Evolutionary conservation across 2,113 vertebrate genomes (phyloP).

Genomic region (Castor canadensis): DNA sequence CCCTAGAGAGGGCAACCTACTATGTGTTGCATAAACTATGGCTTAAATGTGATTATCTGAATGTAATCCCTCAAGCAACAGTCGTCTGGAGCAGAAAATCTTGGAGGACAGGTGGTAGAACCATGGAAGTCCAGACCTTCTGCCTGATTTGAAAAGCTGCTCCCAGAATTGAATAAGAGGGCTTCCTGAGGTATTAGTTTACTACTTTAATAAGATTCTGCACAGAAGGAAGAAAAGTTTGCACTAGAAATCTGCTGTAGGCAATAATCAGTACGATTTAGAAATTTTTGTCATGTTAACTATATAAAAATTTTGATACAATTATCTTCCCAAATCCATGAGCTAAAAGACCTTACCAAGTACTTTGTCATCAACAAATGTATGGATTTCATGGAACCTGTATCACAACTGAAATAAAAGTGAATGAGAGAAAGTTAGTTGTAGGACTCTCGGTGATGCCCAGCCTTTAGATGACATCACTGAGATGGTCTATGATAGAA

Average conservation of each 20-base stretch:
- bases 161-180: not conserved
- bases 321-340: not conserved
- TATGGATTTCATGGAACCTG: not conserved
- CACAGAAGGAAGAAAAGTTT: not conserved
- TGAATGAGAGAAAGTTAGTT: not conserved
- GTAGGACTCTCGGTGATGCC: not conserved
- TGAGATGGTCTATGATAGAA: not conserved
- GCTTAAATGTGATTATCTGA: not conserved
- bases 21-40: not conserved
- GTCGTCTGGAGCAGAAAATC: not conserved
- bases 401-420: not conserved
- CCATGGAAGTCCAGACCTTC: not conserved
- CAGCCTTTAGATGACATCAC: not conserved
- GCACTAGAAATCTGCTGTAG: not conserved
- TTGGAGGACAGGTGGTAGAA: not conserved
- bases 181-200: not conserved
- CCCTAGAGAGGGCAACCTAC: not conserved
- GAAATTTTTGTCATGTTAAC: not conserved
- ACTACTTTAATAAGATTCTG: not conserved
- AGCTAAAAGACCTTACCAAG: not conserved
- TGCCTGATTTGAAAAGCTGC: not conserved
- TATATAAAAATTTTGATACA: not conserved
- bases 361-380: not conserved
- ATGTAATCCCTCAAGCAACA: not conserved
- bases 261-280: not conserved